These are phyloP conservation scores for Gryon sp. DNA, from an alignment of 1,140 invertebrate genomes.

Conservation along the genomic window DNA sequence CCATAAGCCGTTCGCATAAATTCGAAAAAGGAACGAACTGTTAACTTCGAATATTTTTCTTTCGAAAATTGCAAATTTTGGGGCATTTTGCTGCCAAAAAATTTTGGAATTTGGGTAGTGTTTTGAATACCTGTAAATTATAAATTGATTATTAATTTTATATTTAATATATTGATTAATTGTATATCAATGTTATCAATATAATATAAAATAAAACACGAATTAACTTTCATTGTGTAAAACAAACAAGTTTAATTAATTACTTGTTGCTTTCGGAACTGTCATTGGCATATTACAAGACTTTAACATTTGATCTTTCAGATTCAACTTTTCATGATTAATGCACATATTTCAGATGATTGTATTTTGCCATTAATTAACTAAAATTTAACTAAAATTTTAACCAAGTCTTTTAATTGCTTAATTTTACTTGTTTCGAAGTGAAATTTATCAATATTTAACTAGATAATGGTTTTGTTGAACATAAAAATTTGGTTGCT, in stretches of 20 bases:
- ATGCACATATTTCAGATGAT: constrained; percentile 25
- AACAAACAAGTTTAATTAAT: constrained; percentile 11
- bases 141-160: no score
- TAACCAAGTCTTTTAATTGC: background rate
- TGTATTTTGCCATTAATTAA: background rate
- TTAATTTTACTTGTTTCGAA: background rate
- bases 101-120: background rate
- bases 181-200: no score
- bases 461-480: constrained; percentile 31
- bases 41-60: constrained; percentile 80
- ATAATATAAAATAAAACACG: no score
- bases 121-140: constrained; percentile 24
- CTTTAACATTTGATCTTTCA: constrained; percentile 42
- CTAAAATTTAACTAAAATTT: constrained; percentile 16
- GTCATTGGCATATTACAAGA: constrained; percentile 2
- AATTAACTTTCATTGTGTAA: no score
- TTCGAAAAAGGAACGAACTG: constrained; percentile 85
- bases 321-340: constrained; percentile 22
- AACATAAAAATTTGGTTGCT: constrained; percentile 42
- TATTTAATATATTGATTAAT: no score
- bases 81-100: constrained; percentile 25
- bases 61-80: constrained; percentile 49
- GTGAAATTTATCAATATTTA: constrained; percentile 17
- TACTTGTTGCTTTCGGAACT: constrained; percentile 26
- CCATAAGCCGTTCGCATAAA: constrained; percentile 87